Conservation (phyloP, 2,113 vertebrate genomes). For the Alouatta palliata region DNA sequence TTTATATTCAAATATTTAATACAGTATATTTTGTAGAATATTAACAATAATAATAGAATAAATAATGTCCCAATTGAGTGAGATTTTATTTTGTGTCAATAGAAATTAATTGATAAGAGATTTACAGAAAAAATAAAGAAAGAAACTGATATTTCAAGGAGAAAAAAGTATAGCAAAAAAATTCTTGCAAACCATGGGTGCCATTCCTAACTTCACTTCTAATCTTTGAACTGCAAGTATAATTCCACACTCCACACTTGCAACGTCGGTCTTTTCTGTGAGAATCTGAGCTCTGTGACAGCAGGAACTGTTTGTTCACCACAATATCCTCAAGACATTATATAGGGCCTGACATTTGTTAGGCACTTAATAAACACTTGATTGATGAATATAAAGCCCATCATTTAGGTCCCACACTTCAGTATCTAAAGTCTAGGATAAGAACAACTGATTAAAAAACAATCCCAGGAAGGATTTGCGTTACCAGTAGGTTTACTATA, state of each 20-base stretch:
- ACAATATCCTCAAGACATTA: background rate
- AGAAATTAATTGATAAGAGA: slow-evolving; percentile 1
- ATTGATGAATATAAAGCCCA: background rate
- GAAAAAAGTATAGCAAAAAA: background rate
- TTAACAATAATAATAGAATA: background rate
- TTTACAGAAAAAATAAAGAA: background rate
- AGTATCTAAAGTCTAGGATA: slow-evolving; percentile 2
- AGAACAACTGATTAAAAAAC: slow-evolving; percentile 23
- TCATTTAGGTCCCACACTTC: background rate
- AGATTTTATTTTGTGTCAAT: background rate
- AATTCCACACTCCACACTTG: background rate
- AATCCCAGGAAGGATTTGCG: background rate
- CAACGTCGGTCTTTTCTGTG: background rate
- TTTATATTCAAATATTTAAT: background rate
- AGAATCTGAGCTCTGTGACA: background rate
- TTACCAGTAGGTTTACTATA: background rate
- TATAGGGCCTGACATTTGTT: background rate
- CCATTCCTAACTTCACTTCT: background rate
- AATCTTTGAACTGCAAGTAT: background rate
- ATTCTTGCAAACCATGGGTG: background rate
- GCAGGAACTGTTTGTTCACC: background rate
- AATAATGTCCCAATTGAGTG: background rate
- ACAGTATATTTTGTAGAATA: background rate
- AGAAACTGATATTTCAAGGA: background rate
- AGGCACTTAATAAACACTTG: background rate